Conservation (phyloP, 1,140 invertebrate genomes). For the Gryon sp. region DNA sequence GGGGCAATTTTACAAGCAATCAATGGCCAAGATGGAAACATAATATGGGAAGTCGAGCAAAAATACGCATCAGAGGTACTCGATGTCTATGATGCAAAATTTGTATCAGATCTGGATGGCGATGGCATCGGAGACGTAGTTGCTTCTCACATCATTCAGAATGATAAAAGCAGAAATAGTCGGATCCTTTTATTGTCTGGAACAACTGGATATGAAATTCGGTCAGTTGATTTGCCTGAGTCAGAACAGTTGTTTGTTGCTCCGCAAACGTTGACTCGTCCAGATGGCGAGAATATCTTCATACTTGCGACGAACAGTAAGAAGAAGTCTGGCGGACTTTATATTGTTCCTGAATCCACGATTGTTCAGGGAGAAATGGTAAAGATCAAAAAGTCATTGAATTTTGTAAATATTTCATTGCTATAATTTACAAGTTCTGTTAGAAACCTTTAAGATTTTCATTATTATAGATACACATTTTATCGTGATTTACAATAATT, state of each 20-base stretch:
- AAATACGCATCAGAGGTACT: constrained; percentile 69
- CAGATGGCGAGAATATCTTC: constrained; percentile 82
- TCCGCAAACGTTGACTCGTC: constrained; percentile 82
- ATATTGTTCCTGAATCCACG: constrained; percentile 81
- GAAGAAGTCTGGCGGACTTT: constrained; percentile 86
- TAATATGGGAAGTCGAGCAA: constrained; percentile 83
- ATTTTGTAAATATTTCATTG: constrained; percentile 16
- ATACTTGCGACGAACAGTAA: constrained; percentile 88
- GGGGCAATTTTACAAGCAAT: constrained; percentile 87
- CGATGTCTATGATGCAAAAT: constrained; percentile 85
- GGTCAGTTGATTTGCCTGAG: constrained; percentile 83
- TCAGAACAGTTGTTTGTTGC: constrained; percentile 86
- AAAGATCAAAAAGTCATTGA: constrained; percentile 69
- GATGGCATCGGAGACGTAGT: constrained; percentile 87
- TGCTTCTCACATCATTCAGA: constrained; percentile 83
- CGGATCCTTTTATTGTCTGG: constrained; percentile 87
- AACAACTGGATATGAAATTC: constrained; percentile 83
- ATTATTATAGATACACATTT: too few species aligned
- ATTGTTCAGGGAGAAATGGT: constrained; percentile 81
- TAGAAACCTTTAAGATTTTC: too few species aligned
- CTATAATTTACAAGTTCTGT: too few species aligned
- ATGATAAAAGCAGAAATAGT: constrained; percentile 72
- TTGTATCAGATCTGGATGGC: constrained; percentile 85
- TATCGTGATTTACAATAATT: too few species aligned
- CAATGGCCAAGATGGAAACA: constrained; percentile 83